Percentiles rank a stretch among this genome's conserved stretches.
Conservation (phyloP, 2,113 vertebrate species). For the Clinocottus analis region DNA sequence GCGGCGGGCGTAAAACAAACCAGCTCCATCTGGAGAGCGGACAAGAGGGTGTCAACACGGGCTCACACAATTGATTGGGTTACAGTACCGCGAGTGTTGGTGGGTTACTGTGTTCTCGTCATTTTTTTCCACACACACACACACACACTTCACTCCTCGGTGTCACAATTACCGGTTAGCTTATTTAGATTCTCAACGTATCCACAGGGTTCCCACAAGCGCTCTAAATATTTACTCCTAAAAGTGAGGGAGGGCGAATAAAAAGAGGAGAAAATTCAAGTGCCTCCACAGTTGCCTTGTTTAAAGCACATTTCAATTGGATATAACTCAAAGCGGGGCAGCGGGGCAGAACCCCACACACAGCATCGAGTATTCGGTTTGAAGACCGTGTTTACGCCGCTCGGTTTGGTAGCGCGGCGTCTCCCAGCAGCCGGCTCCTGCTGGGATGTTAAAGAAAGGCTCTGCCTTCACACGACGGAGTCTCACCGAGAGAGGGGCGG, state of each 20-base stretch:
- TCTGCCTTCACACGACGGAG: conserved; percentile 64
- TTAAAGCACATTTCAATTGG: conserved; percentile 51
- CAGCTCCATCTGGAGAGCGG: conserved; percentile 56
- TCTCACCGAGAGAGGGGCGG: conserved; percentile 38
- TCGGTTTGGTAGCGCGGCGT: conserved; percentile 49
- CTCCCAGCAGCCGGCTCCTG: conserved; percentile 50
- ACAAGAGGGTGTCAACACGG: conserved; percentile 41
- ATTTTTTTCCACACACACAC: too few relatives aligned
- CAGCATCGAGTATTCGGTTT: conserved; percentile 65
- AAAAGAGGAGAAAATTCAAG: conserved; percentile 1
- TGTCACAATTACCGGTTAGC: conserved; percentile 7
- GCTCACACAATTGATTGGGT: conserved; percentile 29
- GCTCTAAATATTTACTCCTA: conserved; percentile 58
- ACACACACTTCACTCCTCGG: conserved; percentile 10
- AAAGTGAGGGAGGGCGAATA: too few relatives aligned
- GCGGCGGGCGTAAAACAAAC: conserved; percentile 53
- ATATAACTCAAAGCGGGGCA: conserved; percentile 57
- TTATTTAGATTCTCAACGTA: conserved; percentile 24
- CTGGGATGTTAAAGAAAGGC: conserved; percentile 63
- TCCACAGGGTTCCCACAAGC: conserved; percentile 36
- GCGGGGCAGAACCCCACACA: conserved; percentile 49
- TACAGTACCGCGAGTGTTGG: background rate
- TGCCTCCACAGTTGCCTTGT: conserved; percentile 43
- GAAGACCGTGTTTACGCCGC: conserved; percentile 69
- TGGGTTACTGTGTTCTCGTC: conserved; percentile 12